A percentile compares a stretch with the other conserved stretches of the same genome.
Conservation (phyloP, 1,140 invertebrate genomes). For the Subanguina moxae region DNA sequence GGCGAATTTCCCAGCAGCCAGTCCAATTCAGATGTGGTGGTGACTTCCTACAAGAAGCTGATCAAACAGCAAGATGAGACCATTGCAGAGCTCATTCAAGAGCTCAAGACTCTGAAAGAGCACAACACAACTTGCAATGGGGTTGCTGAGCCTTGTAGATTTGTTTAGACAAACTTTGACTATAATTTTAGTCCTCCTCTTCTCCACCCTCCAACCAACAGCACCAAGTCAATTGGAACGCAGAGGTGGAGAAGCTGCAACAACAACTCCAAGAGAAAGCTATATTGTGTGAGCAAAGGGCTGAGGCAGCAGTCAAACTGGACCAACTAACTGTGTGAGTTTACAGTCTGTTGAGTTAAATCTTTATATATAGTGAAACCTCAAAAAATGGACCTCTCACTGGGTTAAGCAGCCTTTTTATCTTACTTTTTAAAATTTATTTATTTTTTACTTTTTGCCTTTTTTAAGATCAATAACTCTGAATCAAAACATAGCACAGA, state of each 20-base stretch:
- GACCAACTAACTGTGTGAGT: slow-evolving; percentile 36
- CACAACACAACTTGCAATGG: background rate
- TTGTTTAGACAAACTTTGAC: too few species aligned
- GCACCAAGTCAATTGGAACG: too few species aligned
- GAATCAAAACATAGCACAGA: too few species aligned
- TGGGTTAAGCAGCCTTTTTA: too few species aligned
- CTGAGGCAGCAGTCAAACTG: slow-evolving; percentile 32
- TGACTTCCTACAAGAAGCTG: slow-evolving; percentile 74
- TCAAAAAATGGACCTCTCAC: too few species aligned
- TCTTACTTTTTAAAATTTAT: too few species aligned
- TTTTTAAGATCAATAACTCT: too few species aligned
- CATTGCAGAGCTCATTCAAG: slow-evolving; percentile 69
- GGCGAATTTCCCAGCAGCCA: slow-evolving; percentile 24
- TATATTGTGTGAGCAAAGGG: slow-evolving; percentile 17
- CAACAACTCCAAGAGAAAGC: slow-evolving; percentile 23
- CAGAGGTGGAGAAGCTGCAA: slow-evolving; percentile 5
- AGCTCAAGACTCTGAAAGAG: slow-evolving; percentile 70
- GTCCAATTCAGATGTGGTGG: slow-evolving; percentile 60
- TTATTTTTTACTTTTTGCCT: too few species aligned
- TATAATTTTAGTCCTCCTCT: too few species aligned
- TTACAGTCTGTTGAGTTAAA: background rate
- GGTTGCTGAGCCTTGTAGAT: background rate
- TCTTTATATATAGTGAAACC: slow-evolving; percentile 13
- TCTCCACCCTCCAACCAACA: too few species aligned
- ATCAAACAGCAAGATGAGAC: slow-evolving; percentile 77